phyloP scores from a whole-genome alignment of 2,113 vertebrate species.

The Podarcis cretensis region DNA sequence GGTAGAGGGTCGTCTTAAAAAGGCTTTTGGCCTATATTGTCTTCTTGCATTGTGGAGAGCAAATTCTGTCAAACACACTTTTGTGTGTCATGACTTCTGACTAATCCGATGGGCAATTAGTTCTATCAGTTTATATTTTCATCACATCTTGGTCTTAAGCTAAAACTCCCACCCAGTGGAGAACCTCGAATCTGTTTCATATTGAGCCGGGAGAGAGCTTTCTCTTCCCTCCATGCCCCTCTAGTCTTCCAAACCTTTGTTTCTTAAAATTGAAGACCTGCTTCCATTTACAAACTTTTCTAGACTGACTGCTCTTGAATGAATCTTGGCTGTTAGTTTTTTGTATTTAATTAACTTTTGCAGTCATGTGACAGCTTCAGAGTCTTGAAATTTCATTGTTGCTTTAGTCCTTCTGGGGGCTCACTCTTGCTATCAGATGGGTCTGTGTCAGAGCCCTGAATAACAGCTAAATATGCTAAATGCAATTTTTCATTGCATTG shows the following conservation, averaged over 20 bases:
- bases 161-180: background rate
- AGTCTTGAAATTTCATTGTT: background rate
- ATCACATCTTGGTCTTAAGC: background rate
- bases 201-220: background rate
- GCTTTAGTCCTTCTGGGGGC: background rate
- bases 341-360: background rate
- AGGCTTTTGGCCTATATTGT: background rate
- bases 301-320: background rate
- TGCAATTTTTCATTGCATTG: background rate
- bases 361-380: background rate
- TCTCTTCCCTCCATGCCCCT: background rate
- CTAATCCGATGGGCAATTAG: background rate
- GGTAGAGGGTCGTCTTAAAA: background rate
- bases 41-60: background rate
- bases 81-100: background rate
- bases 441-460: background rate
- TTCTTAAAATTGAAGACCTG: background rate
- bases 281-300: background rate
- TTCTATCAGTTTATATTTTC: background rate
- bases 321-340: background rate
- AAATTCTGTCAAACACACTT: background rate
- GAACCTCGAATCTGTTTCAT: background rate
- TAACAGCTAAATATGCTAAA: background rate
- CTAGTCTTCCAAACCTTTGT: background rate
- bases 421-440: background rate